These are phyloP conservation scores for Pelodytes ibericus DNA, from an alignment of 2,797 vertebrate species.

Conservation along the genomic window DNA sequence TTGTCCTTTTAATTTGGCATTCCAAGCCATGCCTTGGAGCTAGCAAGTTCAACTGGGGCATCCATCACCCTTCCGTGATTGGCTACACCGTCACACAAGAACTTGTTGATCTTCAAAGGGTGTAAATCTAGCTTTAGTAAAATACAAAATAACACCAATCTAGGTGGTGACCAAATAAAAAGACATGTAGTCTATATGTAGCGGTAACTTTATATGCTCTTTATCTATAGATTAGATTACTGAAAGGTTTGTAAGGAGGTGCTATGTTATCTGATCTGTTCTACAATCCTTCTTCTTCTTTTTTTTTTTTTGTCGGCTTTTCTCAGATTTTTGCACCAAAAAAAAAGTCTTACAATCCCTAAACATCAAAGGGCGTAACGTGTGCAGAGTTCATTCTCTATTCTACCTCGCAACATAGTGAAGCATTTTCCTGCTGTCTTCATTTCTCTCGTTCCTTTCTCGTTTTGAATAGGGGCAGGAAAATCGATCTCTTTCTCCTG, in stretches of 20 bases:
- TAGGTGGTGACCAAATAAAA: conserved; percentile 16
- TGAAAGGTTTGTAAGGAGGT: conserved; percentile 43
- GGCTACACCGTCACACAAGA: conserved; percentile 4
- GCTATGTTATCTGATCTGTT: conserved; percentile 40
- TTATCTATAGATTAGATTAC: conserved; percentile 53
- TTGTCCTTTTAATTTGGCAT: conserved; percentile 26
- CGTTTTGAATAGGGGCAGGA: conserved; percentile 50
- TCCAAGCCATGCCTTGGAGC: background rate
- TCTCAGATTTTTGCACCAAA: conserved; percentile 36
- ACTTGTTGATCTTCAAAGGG: conserved; percentile 29
- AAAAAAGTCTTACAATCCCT: conserved; percentile 22
- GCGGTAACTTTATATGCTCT: conserved; percentile 42
- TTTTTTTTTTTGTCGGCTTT: conserved; percentile 36
- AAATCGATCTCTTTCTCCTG: conserved; percentile 50
- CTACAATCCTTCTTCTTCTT: conserved; percentile 30
- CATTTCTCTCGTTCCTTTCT: conserved; percentile 39
- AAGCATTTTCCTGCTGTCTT: conserved; percentile 42
- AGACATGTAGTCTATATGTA: conserved; percentile 33
- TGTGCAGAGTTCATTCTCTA: conserved; percentile 34
- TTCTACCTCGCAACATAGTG: conserved; percentile 47
- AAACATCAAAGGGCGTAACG: conserved; percentile 47
- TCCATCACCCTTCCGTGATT: conserved; percentile 1
- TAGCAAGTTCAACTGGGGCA: background rate
- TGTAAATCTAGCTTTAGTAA: conserved; percentile 36
- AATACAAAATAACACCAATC: conserved; percentile 39